Conservation (phyloP, 2,113 vertebrate genomes). For the Alaudala cheleensis region DNA sequence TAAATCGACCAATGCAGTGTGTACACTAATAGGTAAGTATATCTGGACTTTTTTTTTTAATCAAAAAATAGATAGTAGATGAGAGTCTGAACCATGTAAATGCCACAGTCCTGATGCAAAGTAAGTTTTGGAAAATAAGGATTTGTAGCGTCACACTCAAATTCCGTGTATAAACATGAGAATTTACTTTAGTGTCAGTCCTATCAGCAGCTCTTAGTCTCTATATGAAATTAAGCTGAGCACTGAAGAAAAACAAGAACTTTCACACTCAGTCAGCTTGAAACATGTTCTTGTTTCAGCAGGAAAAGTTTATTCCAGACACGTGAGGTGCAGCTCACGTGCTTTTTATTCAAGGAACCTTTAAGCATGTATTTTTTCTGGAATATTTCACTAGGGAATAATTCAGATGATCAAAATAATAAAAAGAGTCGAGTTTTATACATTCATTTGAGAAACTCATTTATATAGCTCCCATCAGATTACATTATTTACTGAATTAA, state of each 20-base stretch:
- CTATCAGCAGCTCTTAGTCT: neutral
- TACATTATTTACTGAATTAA: neutral
- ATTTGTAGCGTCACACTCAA: neutral
- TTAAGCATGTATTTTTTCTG: neutral
- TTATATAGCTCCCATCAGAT: neutral
- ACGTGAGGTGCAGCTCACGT: neutral
- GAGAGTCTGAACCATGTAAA: neutral
- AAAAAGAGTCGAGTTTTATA: neutral
- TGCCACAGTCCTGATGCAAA: neutral
- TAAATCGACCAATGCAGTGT: fast-evolving
- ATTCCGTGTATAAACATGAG: neutral
- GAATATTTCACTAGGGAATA: neutral
- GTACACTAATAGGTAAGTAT: neutral
- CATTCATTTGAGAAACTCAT: neutral
- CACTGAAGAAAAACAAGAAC: neutral
- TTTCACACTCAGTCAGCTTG: neutral
- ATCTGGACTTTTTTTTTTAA: neutral
- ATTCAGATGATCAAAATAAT: neutral
- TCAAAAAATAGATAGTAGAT: neutral
- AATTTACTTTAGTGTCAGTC: neutral
- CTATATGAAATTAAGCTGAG: neutral
- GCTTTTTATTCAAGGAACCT: neutral
- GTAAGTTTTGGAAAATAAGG: neutral
- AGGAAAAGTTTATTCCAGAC: neutral
- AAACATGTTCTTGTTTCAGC: neutral